Evolutionary conservation across 2,797 vertebrate species (phyloP).

Genomic region (Sebastes matsubarae): DNA sequence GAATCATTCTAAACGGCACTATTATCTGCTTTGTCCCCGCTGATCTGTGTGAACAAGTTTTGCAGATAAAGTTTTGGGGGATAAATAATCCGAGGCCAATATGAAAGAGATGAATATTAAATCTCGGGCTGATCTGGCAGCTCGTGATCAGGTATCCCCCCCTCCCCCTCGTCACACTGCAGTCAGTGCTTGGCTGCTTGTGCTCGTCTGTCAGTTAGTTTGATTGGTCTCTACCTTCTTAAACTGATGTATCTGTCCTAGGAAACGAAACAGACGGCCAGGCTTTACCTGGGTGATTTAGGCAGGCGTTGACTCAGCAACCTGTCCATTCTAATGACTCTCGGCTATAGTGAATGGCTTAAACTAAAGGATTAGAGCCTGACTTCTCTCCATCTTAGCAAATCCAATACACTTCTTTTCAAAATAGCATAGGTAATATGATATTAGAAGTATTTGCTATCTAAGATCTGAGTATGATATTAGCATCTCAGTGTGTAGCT

Average conservation of each 20-base stretch:
- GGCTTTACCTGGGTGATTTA: constrained; percentile 70
- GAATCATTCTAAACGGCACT: constrained; percentile 4
- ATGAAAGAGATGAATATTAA: constrained; percentile 19
- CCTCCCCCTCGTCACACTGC: not conserved
- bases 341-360: constrained; percentile 25
- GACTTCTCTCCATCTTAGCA: not conserved
- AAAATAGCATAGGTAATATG: not conserved
- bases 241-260: constrained; percentile 57
- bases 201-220: constrained; percentile 19
- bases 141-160: constrained; percentile 28
- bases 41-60: not conserved
- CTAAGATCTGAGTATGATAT: not conserved
- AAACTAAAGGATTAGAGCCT: constrained; percentile 9
- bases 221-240: constrained; percentile 40
- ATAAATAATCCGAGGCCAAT: constrained; percentile 14
- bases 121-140: constrained; percentile 7
- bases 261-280: constrained; percentile 64
- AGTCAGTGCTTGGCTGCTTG: constrained; percentile 15
- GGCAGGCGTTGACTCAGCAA: constrained; percentile 64
- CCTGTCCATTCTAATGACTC: constrained; percentile 61
- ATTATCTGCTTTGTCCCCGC: not conserved
- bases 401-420: not conserved
- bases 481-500: not conserved
- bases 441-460: not conserved
- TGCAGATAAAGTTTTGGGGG: constrained; percentile 1